Evolutionary conservation across 2,888 invertebrate species (phyloP).

Genomic region (Chymomyza caudatula): DNA sequence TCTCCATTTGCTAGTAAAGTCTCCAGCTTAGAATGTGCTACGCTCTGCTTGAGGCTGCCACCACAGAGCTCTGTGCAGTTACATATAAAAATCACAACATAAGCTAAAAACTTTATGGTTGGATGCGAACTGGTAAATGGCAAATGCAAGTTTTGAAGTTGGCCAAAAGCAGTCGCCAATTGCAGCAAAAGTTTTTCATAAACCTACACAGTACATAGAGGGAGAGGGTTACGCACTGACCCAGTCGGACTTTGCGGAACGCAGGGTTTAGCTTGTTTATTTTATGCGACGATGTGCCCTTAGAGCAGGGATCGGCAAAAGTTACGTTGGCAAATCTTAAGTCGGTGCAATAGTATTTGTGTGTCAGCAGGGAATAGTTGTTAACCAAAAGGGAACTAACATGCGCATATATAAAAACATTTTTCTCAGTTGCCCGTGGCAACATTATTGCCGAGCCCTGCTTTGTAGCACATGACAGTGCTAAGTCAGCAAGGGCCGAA

Average conservation of each 20-base stretch:
- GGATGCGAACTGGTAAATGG: slow-evolving; percentile 70
- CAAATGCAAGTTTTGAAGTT: slow-evolving; percentile 38
- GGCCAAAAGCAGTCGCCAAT: background rate
- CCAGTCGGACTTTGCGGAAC: background rate
- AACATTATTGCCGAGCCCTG: no score
- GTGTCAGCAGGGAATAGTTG: no score
- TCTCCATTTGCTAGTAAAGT: slow-evolving; percentile 51
- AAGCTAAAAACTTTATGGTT: slow-evolving; percentile 69
- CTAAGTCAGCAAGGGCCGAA: no score
- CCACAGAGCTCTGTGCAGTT: slow-evolving; percentile 15
- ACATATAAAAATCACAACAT: slow-evolving; percentile 69
- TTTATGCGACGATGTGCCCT: no score
- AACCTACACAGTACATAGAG: background rate
- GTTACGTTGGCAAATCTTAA: no score
- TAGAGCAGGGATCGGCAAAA: no score
- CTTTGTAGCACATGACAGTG: no score
- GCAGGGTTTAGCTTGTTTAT: no score
- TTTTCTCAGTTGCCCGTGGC: no score
- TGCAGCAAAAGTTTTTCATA: slow-evolving; percentile 52
- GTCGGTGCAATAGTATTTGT: no score
- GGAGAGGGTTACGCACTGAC: background rate
- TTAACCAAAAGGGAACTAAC: no score
- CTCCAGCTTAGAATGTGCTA: background rate
- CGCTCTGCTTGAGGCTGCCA: background rate
- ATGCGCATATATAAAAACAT: no score